These are phyloP conservation scores for Alfaro cultratus DNA, from an alignment of 2,797 vertebrate species.

Conservation along the genomic window DNA sequence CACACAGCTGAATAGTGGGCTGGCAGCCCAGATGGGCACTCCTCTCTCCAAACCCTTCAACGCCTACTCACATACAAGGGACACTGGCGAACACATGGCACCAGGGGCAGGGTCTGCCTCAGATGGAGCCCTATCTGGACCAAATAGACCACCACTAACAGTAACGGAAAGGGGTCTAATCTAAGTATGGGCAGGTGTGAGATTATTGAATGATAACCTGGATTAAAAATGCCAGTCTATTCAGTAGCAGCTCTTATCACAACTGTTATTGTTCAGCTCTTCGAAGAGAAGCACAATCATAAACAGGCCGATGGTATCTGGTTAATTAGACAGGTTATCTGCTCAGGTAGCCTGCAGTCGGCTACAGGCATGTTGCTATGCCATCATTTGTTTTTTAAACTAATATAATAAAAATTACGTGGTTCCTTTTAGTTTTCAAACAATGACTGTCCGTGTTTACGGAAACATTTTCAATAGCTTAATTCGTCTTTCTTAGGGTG, in stretches of 20 bases:
- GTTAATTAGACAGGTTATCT: neutral
- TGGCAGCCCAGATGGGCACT: conserved; percentile 31
- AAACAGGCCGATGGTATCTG: neutral
- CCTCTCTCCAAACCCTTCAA: conserved; percentile 29
- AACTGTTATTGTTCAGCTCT: neutral
- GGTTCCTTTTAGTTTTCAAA: neutral
- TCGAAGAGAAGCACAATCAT: neutral
- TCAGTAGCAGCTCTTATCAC: neutral
- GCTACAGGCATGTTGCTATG: neutral
- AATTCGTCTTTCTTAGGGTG: neutral
- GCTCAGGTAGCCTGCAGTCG: neutral
- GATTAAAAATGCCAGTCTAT: neutral
- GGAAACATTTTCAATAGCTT: neutral
- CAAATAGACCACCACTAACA: neutral
- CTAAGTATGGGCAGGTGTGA: neutral
- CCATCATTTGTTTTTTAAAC: neutral
- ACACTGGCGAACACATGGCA: conserved; percentile 16
- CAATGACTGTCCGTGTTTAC: too few relatives aligned
- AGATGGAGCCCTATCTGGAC: neutral
- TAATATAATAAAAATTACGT: neutral
- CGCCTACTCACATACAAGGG: conserved; percentile 40
- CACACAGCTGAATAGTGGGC: conserved; percentile 59
- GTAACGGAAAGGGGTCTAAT: neutral
- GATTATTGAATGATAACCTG: neutral
- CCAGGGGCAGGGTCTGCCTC: neutral